Evolutionary conservation across 2,113 vertebrate species (phyloP).

Genomic region (Tragelaphus buxtoni): DNA sequence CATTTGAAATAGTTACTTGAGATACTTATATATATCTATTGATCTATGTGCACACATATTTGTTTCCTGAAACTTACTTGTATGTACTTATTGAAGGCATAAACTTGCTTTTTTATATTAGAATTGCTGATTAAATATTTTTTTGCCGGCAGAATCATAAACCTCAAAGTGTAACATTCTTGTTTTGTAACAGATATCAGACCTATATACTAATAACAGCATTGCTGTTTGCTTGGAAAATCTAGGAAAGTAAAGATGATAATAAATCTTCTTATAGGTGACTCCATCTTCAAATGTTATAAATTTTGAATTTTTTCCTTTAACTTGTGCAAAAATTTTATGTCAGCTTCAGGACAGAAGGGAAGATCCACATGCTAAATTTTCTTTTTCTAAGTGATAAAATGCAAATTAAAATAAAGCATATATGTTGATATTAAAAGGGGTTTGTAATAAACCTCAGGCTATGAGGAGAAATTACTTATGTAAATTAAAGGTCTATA

Average conservation of each 20-base stretch:
- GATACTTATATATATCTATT: not conserved
- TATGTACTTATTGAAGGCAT: not conserved
- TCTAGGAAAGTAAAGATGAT: not conserved
- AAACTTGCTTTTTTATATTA: not conserved
- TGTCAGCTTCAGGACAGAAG: not conserved
- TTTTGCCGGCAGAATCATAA: conserved; percentile 15
- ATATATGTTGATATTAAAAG: not conserved
- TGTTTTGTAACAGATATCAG: conserved; percentile 8
- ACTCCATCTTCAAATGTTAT: not conserved
- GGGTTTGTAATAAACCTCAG: not conserved
- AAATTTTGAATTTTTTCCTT: not conserved
- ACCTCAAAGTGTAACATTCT: not conserved
- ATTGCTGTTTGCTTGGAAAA: not conserved
- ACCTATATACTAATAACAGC: not conserved
- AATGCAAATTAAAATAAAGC: not conserved
- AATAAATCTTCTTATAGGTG: not conserved
- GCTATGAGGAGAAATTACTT: not conserved
- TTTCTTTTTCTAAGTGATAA: not conserved
- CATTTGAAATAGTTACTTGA: not conserved
- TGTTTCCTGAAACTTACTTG: not conserved
- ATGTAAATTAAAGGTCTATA: not conserved
- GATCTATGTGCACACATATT: not conserved
- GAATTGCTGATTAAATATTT: conserved; percentile 22
- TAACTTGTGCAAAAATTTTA: not conserved
- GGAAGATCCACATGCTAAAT: not conserved